A percentile compares a stretch with the other conserved stretches of the same genome.
Evolutionary conservation across 2,797 vertebrate genomes (phyloP).

Genomic region (Cygnus olor): DNA sequence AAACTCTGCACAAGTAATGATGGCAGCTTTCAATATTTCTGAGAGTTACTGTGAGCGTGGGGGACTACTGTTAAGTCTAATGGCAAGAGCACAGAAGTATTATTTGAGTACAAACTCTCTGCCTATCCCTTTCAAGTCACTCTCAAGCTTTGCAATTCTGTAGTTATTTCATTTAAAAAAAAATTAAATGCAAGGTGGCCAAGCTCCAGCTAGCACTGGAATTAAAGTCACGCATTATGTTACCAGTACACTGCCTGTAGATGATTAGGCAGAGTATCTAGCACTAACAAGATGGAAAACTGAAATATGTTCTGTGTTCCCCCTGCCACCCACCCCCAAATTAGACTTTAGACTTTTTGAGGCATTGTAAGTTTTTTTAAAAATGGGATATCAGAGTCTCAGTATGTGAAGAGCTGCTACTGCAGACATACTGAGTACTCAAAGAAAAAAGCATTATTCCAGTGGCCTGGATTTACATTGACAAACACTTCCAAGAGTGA

Average conservation of each 20-base stretch:
- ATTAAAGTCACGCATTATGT: not conserved
- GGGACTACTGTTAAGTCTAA: not conserved
- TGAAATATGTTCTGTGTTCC: not conserved
- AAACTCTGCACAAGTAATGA: not conserved
- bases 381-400: not conserved
- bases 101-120: not conserved
- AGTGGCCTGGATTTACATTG: not conserved
- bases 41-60: accelerated
- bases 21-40: not conserved
- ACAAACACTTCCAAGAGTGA: not conserved
- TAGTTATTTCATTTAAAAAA: not conserved
- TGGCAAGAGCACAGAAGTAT: not conserved
- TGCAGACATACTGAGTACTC: not conserved
- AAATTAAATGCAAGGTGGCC: not conserved
- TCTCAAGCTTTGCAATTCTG: not conserved
- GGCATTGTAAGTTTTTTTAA: not conserved
- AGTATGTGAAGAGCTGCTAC: not conserved
- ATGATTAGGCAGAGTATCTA: not conserved
- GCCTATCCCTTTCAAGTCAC: not conserved
- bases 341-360: not conserved
- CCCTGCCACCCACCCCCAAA: not conserved
- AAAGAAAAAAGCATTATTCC: not conserved
- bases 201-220: not conserved
- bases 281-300: not conserved
- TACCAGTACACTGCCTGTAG: not conserved